A percentile compares a stretch with the other conserved stretches of the same genome.
These are phyloP conservation scores for Manis javanica DNA, from an alignment of 2,797 vertebrate genomes.

Conservation along the genomic window DNA sequence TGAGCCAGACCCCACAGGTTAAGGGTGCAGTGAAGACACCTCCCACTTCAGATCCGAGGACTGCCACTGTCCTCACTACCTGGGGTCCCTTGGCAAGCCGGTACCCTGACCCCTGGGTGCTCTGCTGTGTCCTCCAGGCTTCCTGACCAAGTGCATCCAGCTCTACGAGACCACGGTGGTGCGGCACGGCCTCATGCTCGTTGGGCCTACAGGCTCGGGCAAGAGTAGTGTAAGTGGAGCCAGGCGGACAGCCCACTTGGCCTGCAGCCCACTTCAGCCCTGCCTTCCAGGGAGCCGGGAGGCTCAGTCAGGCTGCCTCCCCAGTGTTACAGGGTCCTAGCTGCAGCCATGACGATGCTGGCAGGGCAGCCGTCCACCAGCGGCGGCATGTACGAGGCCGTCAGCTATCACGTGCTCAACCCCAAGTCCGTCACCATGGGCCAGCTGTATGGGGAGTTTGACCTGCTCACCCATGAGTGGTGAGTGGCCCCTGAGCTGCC, in stretches of 20 bases:
- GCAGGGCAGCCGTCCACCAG: constrained; percentile 93
- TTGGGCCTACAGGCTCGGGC: constrained; percentile 94
- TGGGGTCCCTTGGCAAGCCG: neutral
- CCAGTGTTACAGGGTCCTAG: constrained; percentile 95
- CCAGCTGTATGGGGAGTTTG: constrained; percentile 96
- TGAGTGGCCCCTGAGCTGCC: constrained; percentile 82
- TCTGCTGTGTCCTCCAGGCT: constrained; percentile 86
- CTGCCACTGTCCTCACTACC: too few species aligned
- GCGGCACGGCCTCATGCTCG: constrained; percentile 94
- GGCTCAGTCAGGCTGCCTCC: constrained; percentile 54
- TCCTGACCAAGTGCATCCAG: constrained; percentile 95
- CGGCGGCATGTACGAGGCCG: constrained; percentile 91
- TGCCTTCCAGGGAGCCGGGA: neutral
- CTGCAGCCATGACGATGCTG: constrained; percentile 91
- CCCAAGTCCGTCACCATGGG: constrained; percentile 98
- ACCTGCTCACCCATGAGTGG: constrained; percentile 96
- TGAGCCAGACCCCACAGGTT: neutral
- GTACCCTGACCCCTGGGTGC: neutral
- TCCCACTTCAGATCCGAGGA: neutral
- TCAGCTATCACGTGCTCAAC: constrained; percentile 93
- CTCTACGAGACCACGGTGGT: constrained; percentile 96
- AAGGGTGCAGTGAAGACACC: neutral
- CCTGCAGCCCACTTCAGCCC: neutral
- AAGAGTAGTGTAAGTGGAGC: constrained; percentile 92
- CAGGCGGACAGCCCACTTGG: neutral